Evolutionary conservation across 2,888 invertebrate species (phyloP).

Genomic region (Piscicola geometra): DNA sequence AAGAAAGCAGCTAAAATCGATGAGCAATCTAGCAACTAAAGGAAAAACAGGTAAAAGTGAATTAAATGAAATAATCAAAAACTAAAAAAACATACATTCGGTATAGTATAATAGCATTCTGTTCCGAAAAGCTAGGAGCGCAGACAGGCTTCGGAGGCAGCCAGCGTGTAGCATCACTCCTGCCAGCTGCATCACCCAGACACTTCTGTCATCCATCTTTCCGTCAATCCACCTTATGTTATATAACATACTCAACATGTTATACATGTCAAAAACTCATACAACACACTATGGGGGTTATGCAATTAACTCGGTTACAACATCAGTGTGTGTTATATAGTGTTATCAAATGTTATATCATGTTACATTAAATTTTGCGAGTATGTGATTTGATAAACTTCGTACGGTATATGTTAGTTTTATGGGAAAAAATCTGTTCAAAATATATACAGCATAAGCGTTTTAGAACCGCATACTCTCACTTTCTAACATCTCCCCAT

Average conservation of each 20-base stretch:
- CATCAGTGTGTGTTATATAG: too few species aligned
- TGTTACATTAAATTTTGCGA: too few species aligned
- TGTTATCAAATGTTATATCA: too few species aligned
- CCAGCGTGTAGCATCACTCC: background rate
- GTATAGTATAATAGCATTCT: conserved; percentile 11
- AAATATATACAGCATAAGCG: too few species aligned
- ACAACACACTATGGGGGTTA: background rate
- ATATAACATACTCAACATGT: background rate
- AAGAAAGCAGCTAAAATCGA: background rate
- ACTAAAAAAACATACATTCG: conserved; percentile 14
- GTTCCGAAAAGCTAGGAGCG: conserved; percentile 3
- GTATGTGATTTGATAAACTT: too few species aligned
- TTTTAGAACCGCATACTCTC: too few species aligned
- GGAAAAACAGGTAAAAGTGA: background rate
- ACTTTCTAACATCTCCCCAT: too few species aligned
- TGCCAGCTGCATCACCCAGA: conserved; percentile 16
- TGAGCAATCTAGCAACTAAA: background rate
- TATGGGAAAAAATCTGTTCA: too few species aligned
- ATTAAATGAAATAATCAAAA: background rate
- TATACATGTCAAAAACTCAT: too few species aligned
- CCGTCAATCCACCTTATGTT: background rate
- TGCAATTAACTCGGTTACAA: background rate
- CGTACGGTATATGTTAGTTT: too few species aligned
- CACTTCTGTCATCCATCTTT: background rate
- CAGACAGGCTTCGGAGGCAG: conserved; percentile 10